These are phyloP conservation scores for Dendrocincla fuliginosa DNA, from an alignment of 2,797 vertebrate genomes.

Conservation along the genomic window DNA sequence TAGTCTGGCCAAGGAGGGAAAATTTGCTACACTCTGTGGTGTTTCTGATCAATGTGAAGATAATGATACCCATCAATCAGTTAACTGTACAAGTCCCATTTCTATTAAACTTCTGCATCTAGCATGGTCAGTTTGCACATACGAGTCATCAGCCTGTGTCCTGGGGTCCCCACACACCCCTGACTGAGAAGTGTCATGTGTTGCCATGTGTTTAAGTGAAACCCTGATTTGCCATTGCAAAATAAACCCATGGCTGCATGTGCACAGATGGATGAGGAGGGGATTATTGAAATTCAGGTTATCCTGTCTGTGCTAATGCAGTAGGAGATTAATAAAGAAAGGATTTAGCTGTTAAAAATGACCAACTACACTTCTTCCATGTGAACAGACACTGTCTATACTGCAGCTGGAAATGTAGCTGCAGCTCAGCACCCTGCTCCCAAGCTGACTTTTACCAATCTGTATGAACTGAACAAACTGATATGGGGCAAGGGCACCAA, in stretches of 20 bases:
- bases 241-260: not conserved
- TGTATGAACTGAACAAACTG: not conserved
- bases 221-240: not conserved
- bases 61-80: not conserved
- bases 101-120: not conserved
- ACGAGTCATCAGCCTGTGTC: not conserved
- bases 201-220: not conserved
- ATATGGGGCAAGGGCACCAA: fast-evolving
- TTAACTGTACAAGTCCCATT: not conserved
- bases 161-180: not conserved
- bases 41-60: not conserved
- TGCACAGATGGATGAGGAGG: slow-evolving; percentile 11
- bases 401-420: not conserved
- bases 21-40: not conserved
- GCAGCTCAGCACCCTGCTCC: not conserved
- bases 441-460: not conserved
- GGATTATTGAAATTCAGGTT: slow-evolving; percentile 44
- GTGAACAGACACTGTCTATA: not conserved
- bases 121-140: not conserved
- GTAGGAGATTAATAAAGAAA: slow-evolving; percentile 53
- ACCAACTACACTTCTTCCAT: not conserved
- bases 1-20: not conserved
- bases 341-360: slow-evolving; percentile 62
- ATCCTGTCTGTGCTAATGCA: slow-evolving; percentile 23
- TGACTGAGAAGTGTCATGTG: not conserved